phyloP scores from a whole-genome alignment of 2,113 vertebrate genomes.

The Heptranchias perlo region DNA sequence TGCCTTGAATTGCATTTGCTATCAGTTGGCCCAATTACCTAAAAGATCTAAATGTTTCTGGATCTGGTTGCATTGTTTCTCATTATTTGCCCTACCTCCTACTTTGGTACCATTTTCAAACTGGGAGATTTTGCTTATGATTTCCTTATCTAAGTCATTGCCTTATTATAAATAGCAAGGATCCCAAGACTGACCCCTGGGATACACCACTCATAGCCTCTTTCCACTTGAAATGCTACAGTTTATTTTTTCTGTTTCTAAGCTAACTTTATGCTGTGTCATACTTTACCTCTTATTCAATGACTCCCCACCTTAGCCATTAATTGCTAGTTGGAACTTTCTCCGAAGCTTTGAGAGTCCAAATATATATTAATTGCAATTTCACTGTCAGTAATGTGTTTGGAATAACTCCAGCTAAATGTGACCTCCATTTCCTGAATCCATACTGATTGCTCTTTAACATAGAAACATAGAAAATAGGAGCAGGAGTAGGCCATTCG shows the following conservation, averaged over 20 bases:
- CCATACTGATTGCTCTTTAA: not conserved
- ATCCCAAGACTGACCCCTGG: not conserved
- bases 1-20: not conserved
- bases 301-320: not conserved
- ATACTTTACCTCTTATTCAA: not conserved
- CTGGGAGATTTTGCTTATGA: not conserved
- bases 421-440: not conserved
- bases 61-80: not conserved
- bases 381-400: not conserved
- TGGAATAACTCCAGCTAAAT: not conserved
- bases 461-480: too few species aligned
- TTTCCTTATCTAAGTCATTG: not conserved
- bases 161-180: not conserved
- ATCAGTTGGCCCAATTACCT: not conserved
- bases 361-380: not conserved
- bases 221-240: not conserved
- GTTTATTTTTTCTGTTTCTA: not conserved
- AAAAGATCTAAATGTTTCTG: not conserved
- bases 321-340: not conserved
- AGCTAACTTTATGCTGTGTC: not conserved
- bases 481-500: too few species aligned
- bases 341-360: not conserved
- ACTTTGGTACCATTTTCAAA: not conserved
- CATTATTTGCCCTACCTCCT: not conserved
- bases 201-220: not conserved